Evolutionary conservation across 2,888 invertebrate genomes (phyloP).

Genomic region (Helleia helle): DNA sequence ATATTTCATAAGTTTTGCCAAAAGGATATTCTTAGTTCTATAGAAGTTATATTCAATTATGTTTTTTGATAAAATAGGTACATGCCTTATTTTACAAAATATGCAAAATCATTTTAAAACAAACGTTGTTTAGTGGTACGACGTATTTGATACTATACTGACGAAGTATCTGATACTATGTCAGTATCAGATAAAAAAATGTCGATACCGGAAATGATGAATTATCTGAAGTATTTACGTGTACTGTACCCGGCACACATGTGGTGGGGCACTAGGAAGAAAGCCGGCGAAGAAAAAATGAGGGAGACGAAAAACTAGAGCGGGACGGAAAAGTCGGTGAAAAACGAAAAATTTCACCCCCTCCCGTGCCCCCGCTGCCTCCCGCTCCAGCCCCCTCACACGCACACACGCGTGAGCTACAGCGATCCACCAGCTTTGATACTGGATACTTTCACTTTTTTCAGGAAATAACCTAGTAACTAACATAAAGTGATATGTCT

Average conservation of each 20-base stretch:
- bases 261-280: slow-evolving; percentile 74
- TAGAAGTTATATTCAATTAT: no score
- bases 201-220: slow-evolving; percentile 47
- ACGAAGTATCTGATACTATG: slow-evolving; percentile 11
- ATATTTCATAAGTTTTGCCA: no score
- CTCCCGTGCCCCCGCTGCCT: slow-evolving; percentile 33
- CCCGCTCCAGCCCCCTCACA: slow-evolving; percentile 41
- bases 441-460: slow-evolving; percentile 35
- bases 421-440: slow-evolving; percentile 34
- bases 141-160: slow-evolving; percentile 16
- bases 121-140: no score
- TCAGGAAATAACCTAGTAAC: background rate
- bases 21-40: no score
- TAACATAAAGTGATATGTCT: no score
- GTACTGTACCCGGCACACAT: slow-evolving; percentile 61
- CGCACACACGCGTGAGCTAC: slow-evolving; percentile 54
- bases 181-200: slow-evolving; percentile 15
- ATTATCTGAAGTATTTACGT: slow-evolving; percentile 29
- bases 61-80: no score
- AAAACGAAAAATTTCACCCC: slow-evolving; percentile 72
- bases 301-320: slow-evolving; percentile 74
- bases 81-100: no score
- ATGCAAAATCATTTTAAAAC: no score
- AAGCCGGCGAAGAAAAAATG: slow-evolving; percentile 72
- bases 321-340: slow-evolving; percentile 73